These are phyloP conservation scores for Patella ulyssiponensis DNA, from an alignment of 2,888 invertebrate genomes.

Conservation along the genomic window DNA sequence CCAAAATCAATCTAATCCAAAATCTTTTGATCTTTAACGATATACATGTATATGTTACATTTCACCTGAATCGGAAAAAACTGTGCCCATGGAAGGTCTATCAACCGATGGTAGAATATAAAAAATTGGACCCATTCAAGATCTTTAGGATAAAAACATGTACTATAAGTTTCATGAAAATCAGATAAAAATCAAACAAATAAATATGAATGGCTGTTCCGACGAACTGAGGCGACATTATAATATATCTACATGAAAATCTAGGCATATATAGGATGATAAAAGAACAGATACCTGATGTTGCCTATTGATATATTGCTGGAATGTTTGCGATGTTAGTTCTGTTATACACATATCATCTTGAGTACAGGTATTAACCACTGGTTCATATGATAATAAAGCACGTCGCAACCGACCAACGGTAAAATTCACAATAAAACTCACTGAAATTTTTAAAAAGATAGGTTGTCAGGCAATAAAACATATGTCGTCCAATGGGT, in stretches of 20 bases:
- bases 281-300: conserved; percentile 25
- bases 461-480: neutral
- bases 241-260: neutral
- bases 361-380: conserved; percentile 42
- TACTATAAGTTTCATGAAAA: too few relatives aligned
- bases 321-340: conserved; percentile 80
- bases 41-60: too few relatives aligned
- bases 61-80: too few relatives aligned
- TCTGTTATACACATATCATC: conserved; percentile 77
- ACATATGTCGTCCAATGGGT: neutral
- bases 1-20: too few relatives aligned
- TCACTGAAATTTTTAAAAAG: conserved; percentile 48
- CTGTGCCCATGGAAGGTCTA: too few relatives aligned
- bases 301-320: conserved; percentile 77
- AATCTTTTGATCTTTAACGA: too few relatives aligned
- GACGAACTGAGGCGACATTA: neutral
- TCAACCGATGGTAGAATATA: too few relatives aligned
- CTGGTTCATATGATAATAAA: conserved; percentile 64
- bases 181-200: neutral
- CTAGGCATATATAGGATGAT: neutral
- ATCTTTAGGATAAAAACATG: too few relatives aligned
- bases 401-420: conserved; percentile 72
- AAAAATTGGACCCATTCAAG: too few relatives aligned
- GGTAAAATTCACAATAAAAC: conserved; percentile 75
- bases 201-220: neutral